These are phyloP conservation scores for Epizoanthus fatuus DNA, from an alignment of 92 coral and sea anemone genomes.

Conservation along the genomic window DNA sequence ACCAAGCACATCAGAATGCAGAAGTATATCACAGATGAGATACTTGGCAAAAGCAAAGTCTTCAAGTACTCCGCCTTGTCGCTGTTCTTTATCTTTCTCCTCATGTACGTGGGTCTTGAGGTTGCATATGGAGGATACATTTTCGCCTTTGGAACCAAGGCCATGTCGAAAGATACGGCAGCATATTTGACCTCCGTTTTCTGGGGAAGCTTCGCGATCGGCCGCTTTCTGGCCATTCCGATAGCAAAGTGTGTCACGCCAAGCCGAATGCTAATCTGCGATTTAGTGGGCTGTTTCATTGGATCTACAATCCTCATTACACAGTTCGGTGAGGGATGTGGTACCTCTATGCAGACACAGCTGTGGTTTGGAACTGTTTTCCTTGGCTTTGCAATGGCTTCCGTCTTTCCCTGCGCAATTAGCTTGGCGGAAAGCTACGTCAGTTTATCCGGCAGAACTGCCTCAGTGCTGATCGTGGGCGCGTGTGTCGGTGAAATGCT, in stretches of 20 bases:
- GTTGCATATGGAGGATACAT: slow-evolving; percentile 91
- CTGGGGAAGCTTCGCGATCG: slow-evolving; percentile 97
- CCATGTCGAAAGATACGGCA: slow-evolving; percentile 74
- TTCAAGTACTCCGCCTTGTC: slow-evolving; percentile 73
- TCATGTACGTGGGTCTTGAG: slow-evolving; percentile 93
- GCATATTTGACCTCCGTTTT: slow-evolving; percentile 85
- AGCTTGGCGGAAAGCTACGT: slow-evolving; percentile 88
- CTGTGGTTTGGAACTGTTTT: slow-evolving; percentile 92
- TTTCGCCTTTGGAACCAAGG: slow-evolving; percentile 77
- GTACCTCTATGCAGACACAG: slow-evolving; percentile 42
- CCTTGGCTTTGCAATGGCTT: slow-evolving; percentile 93
- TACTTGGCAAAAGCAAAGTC: slow-evolving; percentile 53
- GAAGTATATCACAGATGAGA: slow-evolving; percentile 54
- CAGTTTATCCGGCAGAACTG: slow-evolving; percentile 85
- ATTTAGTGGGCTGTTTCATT: slow-evolving; percentile 74
- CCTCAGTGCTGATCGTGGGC: slow-evolving; percentile 89
- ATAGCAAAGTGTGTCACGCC: slow-evolving; percentile 78
- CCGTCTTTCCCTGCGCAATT: slow-evolving; percentile 87
- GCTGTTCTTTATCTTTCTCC: slow-evolving; percentile 78
- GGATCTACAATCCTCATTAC: slow-evolving; percentile 83
- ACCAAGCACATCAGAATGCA: slow-evolving; percentile 47
- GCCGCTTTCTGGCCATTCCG: slow-evolving; percentile 87
- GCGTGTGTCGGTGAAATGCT: slow-evolving; percentile 94
- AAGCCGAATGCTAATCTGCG: slow-evolving; percentile 72
- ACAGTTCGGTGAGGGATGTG: slow-evolving; percentile 69